phyloP scores from a whole-genome alignment of 1,140 invertebrate genomes.

The Hesperophylax magnus region DNA sequence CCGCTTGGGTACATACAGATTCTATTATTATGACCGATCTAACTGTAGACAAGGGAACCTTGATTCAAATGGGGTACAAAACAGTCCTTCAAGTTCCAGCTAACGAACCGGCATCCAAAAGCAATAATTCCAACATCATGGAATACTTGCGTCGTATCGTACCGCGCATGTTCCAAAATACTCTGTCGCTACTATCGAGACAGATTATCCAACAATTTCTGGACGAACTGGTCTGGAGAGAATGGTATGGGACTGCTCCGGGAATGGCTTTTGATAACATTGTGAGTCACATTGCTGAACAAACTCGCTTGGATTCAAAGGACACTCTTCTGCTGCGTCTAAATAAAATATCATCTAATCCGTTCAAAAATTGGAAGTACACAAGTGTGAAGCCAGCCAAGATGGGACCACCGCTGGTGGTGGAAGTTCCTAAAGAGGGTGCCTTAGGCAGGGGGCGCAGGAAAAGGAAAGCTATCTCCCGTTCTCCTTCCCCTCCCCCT shows the following conservation, averaged over 20 bases:
- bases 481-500: conserved; percentile 48
- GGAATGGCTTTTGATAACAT: conserved; percentile 87
- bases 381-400: conserved; percentile 62
- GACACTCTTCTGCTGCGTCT: conserved; percentile 72
- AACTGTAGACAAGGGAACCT: conserved; percentile 84
- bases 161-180: conserved; percentile 92
- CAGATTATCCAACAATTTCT: conserved; percentile 92
- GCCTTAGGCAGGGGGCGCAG: conserved; percentile 57
- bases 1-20: conserved; percentile 82
- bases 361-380: conserved; percentile 85
- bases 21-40: conserved; percentile 86
- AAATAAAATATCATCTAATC: conserved; percentile 80
- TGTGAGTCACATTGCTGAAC: conserved; percentile 82
- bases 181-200: conserved; percentile 83
- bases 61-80: conserved; percentile 83
- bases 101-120: conserved; percentile 72
- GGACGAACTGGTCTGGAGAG: conserved; percentile 87
- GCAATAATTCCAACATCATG: conserved; percentile 86
- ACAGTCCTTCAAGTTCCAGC: conserved; percentile 80
- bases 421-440: conserved; percentile 60
- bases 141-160: conserved; percentile 88
- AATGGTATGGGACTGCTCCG: conserved; percentile 81
- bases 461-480: conserved; percentile 55
- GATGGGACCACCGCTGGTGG: conserved; percentile 40
- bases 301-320: conserved; percentile 74